Evolutionary conservation across 2,888 invertebrate genomes (phyloP).

Genomic region (Epsilonema sp.): DNA sequence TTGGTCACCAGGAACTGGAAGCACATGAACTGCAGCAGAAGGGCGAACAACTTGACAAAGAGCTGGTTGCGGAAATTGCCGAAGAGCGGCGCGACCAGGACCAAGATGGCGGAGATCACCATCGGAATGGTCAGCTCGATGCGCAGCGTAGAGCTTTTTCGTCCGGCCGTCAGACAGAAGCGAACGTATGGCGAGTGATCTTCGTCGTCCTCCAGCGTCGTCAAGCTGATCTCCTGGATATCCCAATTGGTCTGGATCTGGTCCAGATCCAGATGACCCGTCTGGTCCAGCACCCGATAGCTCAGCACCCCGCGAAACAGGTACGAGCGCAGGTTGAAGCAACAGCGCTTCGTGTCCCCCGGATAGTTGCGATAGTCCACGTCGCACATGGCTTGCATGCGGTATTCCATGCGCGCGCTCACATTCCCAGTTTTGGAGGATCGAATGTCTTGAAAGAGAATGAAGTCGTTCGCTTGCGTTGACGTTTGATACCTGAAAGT

Average conservation of each 20-base stretch:
- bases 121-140: constrained; percentile 21
- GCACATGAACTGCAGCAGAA: constrained; percentile 21
- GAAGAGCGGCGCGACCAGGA: constrained; percentile 20
- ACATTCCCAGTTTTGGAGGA: constrained; percentile 16
- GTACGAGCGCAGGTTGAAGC: constrained; percentile 16
- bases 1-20: constrained; percentile 21
- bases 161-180: constrained; percentile 16
- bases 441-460: constrained; percentile 14
- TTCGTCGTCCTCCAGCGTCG: neutral
- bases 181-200: constrained; percentile 9
- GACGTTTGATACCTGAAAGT: constrained; percentile 18
- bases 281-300: neutral
- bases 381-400: constrained; percentile 18
- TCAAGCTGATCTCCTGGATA: constrained; percentile 5
- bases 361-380: constrained; percentile 21
- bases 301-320: constrained; percentile 17
- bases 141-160: constrained; percentile 17
- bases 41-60: constrained; percentile 21
- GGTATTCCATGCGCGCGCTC: constrained; percentile 16
- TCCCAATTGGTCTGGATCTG: constrained; percentile 17
- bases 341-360: constrained; percentile 19
- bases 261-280: constrained; percentile 10
- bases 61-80: constrained; percentile 20
- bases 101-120: constrained; percentile 17
- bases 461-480: constrained; percentile 17